A percentile compares a stretch with the other conserved stretches of the same genome.
These are phyloP conservation scores for Hippocampus mohnikei DNA, from an alignment of 2,113 vertebrate genomes.

Conservation along the genomic window DNA sequence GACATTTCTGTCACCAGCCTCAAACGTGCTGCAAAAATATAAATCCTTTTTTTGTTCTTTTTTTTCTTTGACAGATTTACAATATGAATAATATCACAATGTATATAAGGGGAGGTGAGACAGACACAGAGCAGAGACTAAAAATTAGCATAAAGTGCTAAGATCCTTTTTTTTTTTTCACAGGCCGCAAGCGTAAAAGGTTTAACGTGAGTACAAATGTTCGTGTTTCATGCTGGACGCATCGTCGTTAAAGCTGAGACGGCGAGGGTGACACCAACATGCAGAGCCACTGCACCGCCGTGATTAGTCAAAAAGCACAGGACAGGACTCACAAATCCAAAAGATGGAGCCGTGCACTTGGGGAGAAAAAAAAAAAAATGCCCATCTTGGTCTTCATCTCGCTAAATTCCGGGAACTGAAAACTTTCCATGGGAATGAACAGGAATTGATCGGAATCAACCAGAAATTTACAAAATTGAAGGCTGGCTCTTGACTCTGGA, in stretches of 20 bases:
- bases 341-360: constrained; percentile 18
- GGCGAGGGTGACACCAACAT: constrained; percentile 23
- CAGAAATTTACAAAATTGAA: neutral
- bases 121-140: constrained; percentile 46
- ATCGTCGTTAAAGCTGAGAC: neutral
- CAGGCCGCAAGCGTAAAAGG: constrained; percentile 61
- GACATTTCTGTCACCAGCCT: constrained; percentile 39
- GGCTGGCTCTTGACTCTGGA: neutral
- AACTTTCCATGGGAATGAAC: neutral
- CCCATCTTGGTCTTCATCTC: neutral
- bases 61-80: constrained; percentile 58
- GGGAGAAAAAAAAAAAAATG: neutral
- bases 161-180: constrained; percentile 38
- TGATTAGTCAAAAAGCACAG: constrained; percentile 5
- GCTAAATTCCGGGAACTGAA: neutral
- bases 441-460: neutral
- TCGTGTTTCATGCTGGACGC: neutral
- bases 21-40: constrained; percentile 64
- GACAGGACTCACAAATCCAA: constrained; percentile 17
- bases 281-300: constrained; percentile 32
- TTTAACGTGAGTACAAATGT: constrained; percentile 34
- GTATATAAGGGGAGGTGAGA: constrained; percentile 32
- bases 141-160: constrained; percentile 71
- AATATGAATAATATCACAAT: constrained; percentile 57
- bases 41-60: constrained; percentile 48